A percentile compares a stretch with the other conserved stretches of the same genome.
Evolutionary conservation across 2,888 invertebrate species (phyloP).

Genomic region (Epinotia brunnichana): DNA sequence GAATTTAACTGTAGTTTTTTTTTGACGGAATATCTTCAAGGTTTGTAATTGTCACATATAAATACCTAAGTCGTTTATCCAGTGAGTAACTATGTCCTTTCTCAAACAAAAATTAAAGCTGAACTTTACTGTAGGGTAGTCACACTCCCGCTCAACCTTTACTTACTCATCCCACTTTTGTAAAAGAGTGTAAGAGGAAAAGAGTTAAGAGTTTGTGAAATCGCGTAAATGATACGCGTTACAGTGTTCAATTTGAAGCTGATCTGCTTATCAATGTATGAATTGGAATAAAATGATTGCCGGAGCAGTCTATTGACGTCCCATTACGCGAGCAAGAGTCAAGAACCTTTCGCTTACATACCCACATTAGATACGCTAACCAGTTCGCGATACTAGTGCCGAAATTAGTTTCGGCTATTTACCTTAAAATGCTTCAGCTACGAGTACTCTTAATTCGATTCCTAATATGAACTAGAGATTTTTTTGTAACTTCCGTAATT

Average conservation of each 20-base stretch:
- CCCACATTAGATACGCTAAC: conserved; percentile 69
- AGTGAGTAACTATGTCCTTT: no score
- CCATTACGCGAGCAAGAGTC: conserved; percentile 56
- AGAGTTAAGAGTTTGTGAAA: neutral
- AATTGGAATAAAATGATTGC: conserved; percentile 33
- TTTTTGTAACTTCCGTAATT: neutral
- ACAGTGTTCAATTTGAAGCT: no score
- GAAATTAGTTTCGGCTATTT: conserved; percentile 54
- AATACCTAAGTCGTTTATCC: no score
- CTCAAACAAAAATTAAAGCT: no score
- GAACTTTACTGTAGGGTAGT: no score
- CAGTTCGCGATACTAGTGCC: conserved; percentile 61
- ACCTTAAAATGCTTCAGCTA: conserved; percentile 45
- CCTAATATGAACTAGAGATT: neutral
- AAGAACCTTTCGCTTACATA: conserved; percentile 69
- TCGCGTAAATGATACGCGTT: neutral
- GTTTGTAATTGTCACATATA: neutral
- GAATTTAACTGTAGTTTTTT: neutral
- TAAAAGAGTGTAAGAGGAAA: no score
- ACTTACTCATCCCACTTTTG: no score
- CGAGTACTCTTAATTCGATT: conserved; percentile 20
- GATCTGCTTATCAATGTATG: conserved; percentile 23
- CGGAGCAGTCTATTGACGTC: conserved; percentile 37
- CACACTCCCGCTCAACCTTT: no score
- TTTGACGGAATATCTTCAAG: neutral